Evolutionary conservation across 2,797 vertebrate genomes (phyloP), one percentile per base, ranked within the genome.

Genomic region (Amblyraja radiata): DNA sequence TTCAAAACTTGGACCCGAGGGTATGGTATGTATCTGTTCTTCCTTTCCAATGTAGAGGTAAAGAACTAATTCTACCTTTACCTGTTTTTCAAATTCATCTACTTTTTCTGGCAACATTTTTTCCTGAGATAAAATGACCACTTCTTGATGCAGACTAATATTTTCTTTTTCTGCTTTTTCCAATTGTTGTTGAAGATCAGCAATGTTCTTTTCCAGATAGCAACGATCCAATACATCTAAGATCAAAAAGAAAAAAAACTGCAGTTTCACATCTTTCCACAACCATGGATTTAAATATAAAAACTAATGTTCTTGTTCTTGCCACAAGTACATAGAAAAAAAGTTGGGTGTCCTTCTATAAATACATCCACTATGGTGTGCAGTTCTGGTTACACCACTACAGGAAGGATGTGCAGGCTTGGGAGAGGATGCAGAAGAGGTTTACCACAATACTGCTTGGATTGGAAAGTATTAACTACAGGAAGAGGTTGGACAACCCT

Each of bases 181-280:
- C 78, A 98, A 94, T 76, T 97, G 96, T 94, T 95, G 96, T 88
- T 96, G 97, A 65, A 98, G 95, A 5, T 94, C 94, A 3, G 94
- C 93, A 79, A 97, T 94, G 0, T 94, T 96, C 94, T 95, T 97
- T 94, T 98, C 97, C 74, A 98, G 94, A 46, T 97, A 96, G 90
- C 97, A 25, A 77, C 94, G 94, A 94, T 96, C 97, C 0, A 97
- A 94, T 58, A 97, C 93, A 95, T 97, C 98, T 99, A 94, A 74
- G 78, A 86, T 7, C 80, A 93, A 93, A 5, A 88, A 61, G 95
- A 39, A 83, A 46, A 77, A 77, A 77, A 46, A 9, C 73, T 61
- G 79, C n/a, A 25, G 10, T 21, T 23, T 65, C 93, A 54, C 90
- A 25, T 0, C 21, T 3, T 0, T 46, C 46, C 46, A 46, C 46